A percentile compares a stretch with the other conserved stretches of the same genome.
These are phyloP conservation scores for Desmodus rotundus DNA, from an alignment of 2,113 vertebrate species.

Conservation along the genomic window DNA sequence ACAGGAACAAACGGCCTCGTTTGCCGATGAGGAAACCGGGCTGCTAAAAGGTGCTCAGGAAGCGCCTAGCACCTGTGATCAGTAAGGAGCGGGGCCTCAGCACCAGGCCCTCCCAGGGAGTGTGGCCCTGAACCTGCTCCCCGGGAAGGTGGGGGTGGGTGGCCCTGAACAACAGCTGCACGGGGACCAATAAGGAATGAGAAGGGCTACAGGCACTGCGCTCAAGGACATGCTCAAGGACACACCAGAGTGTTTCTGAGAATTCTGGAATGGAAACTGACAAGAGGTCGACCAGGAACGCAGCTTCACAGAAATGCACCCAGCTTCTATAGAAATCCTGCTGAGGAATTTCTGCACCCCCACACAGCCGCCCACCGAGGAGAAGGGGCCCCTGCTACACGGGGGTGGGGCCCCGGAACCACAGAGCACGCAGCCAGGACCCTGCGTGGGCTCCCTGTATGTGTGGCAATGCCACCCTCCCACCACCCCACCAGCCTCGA, in stretches of 20 bases:
- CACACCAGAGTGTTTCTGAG: accelerated
- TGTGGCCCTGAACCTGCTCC: background rate
- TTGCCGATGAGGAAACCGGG: background rate
- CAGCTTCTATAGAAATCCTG: background rate
- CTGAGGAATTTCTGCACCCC: accelerated
- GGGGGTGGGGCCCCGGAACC: background rate
- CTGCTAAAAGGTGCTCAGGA: accelerated
- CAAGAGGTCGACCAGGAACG: background rate
- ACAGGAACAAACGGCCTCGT: accelerated
- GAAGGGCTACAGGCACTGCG: background rate
- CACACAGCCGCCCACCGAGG: too few species aligned
- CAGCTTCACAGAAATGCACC: background rate
- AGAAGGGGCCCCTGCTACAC: background rate
- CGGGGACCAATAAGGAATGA: accelerated
- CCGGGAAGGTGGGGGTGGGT: background rate
- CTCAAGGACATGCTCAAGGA: constrained; percentile 49
- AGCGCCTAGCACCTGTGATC: accelerated
- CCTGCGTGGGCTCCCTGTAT: background rate
- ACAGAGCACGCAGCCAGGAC: accelerated
- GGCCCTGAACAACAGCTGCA: accelerated
- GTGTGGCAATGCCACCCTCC: background rate
- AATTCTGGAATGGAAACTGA: background rate
- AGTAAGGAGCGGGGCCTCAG: accelerated
- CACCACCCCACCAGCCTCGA: too few species aligned
- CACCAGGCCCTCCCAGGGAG: accelerated